Base-by-base conservation (phyloP, 2,888 invertebrate species). In the Drosophila quinaria region DNA sequence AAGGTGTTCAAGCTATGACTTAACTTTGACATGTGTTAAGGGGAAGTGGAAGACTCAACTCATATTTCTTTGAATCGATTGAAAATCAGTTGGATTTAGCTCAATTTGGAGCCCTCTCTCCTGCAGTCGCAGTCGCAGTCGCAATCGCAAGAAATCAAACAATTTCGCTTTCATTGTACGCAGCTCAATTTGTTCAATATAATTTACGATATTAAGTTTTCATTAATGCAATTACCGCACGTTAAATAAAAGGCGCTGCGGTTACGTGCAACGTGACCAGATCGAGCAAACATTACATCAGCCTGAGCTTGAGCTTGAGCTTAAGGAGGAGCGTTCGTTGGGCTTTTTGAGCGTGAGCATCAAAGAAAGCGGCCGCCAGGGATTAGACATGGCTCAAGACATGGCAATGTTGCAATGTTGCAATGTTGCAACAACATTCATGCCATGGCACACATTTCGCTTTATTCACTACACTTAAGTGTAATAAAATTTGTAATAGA, bases 121-220 rank as follows among this genome's bases (percentile, higher is more conserved):
- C 11, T 15, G 65, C 69, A 72, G 25, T 29, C 22, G 65, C 69
- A 72, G 25, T 25, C n/a, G 33, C 55, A 50, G 39, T 29, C 15
- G 65, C 69, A 72, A 78, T 71, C 56, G 70, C 56, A 69, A 50
- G 66, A 81, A 81, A 81, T 84, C 85, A 85, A 81, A 82, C 82
- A 82, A 85, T 87, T 83, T 83, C 82, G 80, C 82, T 83, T 83
- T 83, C 82, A 85, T 85, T 87, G 87, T 81, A 87, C 87, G 81
- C 82, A 84, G 81, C 82, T 87, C 82, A 87, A 83, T 83, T 83
- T 87, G 85, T 87, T 79, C 82, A 87, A 83, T 81, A 87, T 83
- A 83, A 83, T 83, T 85, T 87, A 81, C 56, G 85, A 87, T 87
- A 87, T 82, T 79, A 85, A 76, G 85, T 85, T 81, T 87, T 87